These are phyloP conservation scores for Orgyia antiqua DNA, from an alignment of 2,888 invertebrate species.

Conservation along the genomic window DNA sequence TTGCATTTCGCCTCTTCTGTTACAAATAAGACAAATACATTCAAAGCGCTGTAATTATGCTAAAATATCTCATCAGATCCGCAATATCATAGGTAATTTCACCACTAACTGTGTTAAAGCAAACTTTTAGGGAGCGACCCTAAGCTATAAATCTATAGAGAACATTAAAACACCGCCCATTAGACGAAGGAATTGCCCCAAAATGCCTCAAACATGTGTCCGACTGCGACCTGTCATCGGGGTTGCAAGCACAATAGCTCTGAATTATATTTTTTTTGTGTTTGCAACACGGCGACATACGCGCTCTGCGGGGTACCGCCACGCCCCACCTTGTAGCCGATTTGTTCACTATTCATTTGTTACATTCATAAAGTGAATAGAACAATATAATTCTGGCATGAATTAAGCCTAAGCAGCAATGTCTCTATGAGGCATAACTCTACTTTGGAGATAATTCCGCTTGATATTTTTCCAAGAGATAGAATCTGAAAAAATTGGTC, in stretches of 20 bases:
- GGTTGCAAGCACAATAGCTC: constrained; percentile 64
- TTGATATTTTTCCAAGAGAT: too few species aligned
- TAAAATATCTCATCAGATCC: constrained; percentile 32
- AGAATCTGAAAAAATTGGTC: too few species aligned
- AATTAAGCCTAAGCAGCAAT: neutral
- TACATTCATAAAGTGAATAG: constrained; percentile 27
- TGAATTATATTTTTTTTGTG: constrained; percentile 66
- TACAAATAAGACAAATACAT: too few species aligned
- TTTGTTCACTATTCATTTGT: constrained; percentile 66
- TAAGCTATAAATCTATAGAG: constrained; percentile 58
- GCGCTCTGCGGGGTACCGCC: constrained; percentile 65
- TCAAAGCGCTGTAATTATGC: too few species aligned
- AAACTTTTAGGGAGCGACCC: constrained; percentile 44
- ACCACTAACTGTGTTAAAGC: constrained; percentile 43
- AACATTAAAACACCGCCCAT: constrained; percentile 73
- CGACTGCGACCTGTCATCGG: constrained; percentile 74
- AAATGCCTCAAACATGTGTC: constrained; percentile 76
- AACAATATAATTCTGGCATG: neutral
- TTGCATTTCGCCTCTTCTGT: too few species aligned
- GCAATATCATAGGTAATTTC: constrained; percentile 46
- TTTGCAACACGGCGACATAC: constrained; percentile 74
- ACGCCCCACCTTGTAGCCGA: constrained; percentile 69
- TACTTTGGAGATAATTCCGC: too few species aligned
- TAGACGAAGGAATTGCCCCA: constrained; percentile 71
- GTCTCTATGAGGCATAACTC: constrained; percentile 12